Conservation (phyloP, 2,113 vertebrate genomes). For the Phrynosoma platyrhinos region DNA sequence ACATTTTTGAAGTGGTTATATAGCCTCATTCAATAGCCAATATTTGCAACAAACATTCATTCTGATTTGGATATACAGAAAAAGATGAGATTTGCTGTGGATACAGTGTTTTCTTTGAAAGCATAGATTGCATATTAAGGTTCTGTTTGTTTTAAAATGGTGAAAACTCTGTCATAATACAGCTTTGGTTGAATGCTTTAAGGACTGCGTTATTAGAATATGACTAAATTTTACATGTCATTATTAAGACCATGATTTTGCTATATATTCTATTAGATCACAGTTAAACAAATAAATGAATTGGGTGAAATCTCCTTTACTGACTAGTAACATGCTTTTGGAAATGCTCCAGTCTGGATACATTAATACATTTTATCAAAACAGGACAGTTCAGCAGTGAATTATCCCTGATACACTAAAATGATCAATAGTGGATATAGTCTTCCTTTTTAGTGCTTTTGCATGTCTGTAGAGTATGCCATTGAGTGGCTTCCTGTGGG, state of each 20-base stretch:
- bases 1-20: slow-evolving; percentile 49
- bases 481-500: background rate
- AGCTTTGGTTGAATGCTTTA: background rate
- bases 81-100: slow-evolving; percentile 57
- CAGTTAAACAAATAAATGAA: background rate
- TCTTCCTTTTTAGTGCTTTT: background rate
- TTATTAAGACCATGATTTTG: background rate
- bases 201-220: background rate
- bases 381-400: too few species aligned
- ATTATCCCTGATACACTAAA: background rate
- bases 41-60: slow-evolving; percentile 44
- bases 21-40: slow-evolving; percentile 46
- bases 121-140: slow-evolving; percentile 6
- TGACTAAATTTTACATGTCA: background rate
- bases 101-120: slow-evolving; percentile 59
- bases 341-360: background rate
- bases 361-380: background rate
- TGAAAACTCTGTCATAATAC: slow-evolving; percentile 3
- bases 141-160: background rate
- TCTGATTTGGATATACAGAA: slow-evolving; percentile 56
- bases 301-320: background rate
- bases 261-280: background rate
- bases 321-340: background rate
- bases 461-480: background rate
- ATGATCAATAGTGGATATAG: background rate